Conservation (phyloP, 2,797 vertebrate genomes). For the Sebastes taczanowskii region DNA sequence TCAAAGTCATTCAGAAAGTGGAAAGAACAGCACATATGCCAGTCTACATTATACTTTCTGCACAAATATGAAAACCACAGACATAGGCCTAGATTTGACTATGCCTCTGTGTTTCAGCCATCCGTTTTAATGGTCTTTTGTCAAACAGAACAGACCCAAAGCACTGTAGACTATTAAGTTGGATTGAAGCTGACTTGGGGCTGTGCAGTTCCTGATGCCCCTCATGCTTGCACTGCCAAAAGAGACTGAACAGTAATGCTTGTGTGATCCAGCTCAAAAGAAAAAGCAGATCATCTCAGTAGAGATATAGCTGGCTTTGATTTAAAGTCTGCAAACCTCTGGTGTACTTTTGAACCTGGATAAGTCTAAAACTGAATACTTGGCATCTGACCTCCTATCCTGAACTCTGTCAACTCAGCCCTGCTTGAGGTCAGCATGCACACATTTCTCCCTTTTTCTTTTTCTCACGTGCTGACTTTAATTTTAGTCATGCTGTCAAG, state of each 20-base stretch:
- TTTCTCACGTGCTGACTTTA: not conserved
- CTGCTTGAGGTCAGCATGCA: slow-evolving; percentile 22
- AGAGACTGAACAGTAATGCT: not conserved
- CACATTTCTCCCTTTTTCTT: not conserved
- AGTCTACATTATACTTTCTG: not conserved
- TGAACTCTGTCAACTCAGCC: slow-evolving; percentile 11
- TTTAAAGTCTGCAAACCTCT: slow-evolving; percentile 19
- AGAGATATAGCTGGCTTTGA: slow-evolving; percentile 1
- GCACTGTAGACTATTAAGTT: not conserved
- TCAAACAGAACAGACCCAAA: not conserved
- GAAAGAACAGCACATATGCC: slow-evolving; percentile 43
- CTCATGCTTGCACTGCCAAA: not conserved
- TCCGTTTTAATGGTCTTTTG: not conserved
- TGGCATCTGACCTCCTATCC: slow-evolving; percentile 15
- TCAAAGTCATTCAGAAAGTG: slow-evolving; percentile 28
- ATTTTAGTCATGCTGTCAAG: not conserved
- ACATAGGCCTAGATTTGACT: not conserved
- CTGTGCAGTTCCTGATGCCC: not conserved
- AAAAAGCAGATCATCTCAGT: not conserved
- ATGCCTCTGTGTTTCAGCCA: not conserved
- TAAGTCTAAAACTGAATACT: not conserved
- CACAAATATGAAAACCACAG: slow-evolving; percentile 34
- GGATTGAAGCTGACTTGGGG: not conserved
- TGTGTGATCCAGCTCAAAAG: not conserved
- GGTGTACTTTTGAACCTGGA: slow-evolving; percentile 20